phyloP scores from a whole-genome alignment of 2,113 vertebrate genomes.

The Pseudorhombus dupliciocellatus region DNA sequence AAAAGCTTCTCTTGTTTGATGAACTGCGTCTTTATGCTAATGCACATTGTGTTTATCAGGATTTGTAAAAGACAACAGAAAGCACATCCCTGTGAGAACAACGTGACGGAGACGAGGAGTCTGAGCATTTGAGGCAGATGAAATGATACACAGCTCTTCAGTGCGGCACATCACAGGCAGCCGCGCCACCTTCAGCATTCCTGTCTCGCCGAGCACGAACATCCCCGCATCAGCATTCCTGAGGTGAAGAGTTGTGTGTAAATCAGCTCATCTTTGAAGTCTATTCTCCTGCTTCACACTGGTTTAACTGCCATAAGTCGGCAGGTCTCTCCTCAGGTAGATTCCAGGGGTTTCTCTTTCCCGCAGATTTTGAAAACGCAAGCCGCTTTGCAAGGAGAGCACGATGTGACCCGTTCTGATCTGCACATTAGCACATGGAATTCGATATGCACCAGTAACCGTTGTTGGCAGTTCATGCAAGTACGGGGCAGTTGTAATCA shows the following conservation, averaged over 20 bases:
- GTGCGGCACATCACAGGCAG: conserved; percentile 3
- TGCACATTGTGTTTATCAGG: conserved; percentile 6
- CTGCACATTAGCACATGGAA: not conserved
- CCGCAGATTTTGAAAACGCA: conserved; percentile 11
- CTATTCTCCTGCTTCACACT: conserved; percentile 46
- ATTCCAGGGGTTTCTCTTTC: not conserved
- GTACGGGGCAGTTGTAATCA: too few relatives aligned
- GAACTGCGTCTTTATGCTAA: not conserved
- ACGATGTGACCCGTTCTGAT: not conserved
- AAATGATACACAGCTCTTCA: conserved; percentile 31
- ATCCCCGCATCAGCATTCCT: conserved; percentile 51
- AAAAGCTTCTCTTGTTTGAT: not conserved
- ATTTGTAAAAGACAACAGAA: conserved; percentile 23
- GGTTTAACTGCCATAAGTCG: conserved; percentile 26
- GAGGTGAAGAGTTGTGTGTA: conserved; percentile 53
- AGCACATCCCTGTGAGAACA: not conserved
- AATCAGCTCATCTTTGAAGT: conserved; percentile 69
- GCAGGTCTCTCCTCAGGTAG: conserved; percentile 23
- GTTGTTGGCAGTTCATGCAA: not conserved
- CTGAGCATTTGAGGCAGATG: conserved; percentile 9
- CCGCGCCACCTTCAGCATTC: conserved; percentile 32
- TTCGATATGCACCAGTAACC: not conserved
- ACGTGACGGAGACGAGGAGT: conserved; percentile 15
- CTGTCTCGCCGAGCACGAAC: conserved; percentile 44
- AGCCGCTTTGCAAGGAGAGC: not conserved